Evolutionary conservation across 2,888 invertebrate species (phyloP).

Genomic region (Physocephala rufipes): DNA sequence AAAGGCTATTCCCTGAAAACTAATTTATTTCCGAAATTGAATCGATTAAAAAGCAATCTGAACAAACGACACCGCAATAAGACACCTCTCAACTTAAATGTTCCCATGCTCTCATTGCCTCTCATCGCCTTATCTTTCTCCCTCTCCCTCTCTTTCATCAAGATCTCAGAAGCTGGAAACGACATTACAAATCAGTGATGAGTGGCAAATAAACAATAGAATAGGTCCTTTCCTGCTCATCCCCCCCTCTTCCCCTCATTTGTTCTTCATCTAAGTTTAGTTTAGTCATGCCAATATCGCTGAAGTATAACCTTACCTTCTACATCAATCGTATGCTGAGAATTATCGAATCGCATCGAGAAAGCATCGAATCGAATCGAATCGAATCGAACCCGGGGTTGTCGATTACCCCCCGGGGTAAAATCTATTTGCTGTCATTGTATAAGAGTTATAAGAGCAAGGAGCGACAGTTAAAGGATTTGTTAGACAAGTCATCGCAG

Average conservation of each 20-base stretch:
- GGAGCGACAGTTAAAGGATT: conserved; percentile 61
- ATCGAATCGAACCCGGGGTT: conserved; percentile 59
- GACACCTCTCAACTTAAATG: conserved; percentile 50
- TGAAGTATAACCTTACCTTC: conserved; percentile 14
- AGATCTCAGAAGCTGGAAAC: conserved; percentile 6
- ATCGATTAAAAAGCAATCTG: conserved; percentile 66
- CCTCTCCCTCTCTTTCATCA: conserved; percentile 6
- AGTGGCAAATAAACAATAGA: conserved; percentile 24
- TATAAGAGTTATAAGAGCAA: conserved; percentile 38
- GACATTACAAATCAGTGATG: conserved; percentile 27
- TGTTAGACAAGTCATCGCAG: conserved; percentile 45
- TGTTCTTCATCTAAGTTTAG: too few relatives aligned
- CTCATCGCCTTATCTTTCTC: too few relatives aligned
- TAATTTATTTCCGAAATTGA: conserved; percentile 66
- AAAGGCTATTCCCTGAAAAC: conserved; percentile 45
- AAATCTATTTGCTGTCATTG: conserved; percentile 64
- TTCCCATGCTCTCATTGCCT: conserved; percentile 2
- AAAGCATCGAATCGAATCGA: conserved; percentile 17
- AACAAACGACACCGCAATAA: conserved; percentile 55
- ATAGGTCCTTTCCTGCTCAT: conserved; percentile 13
- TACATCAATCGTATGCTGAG: conserved; percentile 48
- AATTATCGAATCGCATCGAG: conserved; percentile 46
- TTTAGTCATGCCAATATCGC: conserved; percentile 51
- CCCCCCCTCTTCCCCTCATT: too few relatives aligned
- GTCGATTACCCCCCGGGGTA: conserved; percentile 66